phyloP scores from a whole-genome alignment of 2,113 vertebrate genomes.

The Varanus komodoensis region DNA sequence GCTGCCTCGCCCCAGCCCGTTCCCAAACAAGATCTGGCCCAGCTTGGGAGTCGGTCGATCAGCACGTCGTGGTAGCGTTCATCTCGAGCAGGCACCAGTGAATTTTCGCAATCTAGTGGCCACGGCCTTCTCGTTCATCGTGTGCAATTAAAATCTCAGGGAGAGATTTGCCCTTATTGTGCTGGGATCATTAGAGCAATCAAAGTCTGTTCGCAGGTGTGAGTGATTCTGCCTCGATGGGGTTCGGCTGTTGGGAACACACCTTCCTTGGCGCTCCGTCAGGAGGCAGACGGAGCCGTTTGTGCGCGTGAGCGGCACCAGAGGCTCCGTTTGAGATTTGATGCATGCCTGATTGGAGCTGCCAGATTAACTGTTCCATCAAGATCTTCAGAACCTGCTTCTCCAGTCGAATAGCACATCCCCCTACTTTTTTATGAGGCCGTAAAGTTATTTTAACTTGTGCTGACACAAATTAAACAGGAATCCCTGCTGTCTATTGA shows the following conservation, averaged over 20 bases:
- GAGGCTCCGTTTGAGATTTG: conserved; percentile 6
- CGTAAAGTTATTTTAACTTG: conserved; percentile 55
- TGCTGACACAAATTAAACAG: conserved; percentile 68
- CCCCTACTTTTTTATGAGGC: conserved; percentile 15
- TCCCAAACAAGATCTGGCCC: not conserved
- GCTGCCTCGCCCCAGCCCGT: not conserved
- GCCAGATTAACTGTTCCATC: not conserved
- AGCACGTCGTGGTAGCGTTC: not conserved
- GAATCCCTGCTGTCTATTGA: conserved; percentile 68
- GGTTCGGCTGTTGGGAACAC: not conserved
- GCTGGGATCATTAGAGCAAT: conserved; percentile 35
- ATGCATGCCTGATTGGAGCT: accelerated
- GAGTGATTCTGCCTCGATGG: conserved; percentile 8
- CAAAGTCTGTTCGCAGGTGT: conserved; percentile 24
- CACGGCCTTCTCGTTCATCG: not conserved
- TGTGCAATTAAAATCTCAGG: not conserved
- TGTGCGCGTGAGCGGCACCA: not conserved
- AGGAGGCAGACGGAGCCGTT: not conserved
- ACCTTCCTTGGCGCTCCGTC: conserved; percentile 31
- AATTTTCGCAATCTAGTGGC: not conserved
- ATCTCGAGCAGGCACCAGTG: not conserved
- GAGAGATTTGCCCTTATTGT: not conserved
- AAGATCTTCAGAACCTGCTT: conserved; percentile 30
- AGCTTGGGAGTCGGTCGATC: not conserved
- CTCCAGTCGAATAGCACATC: conserved; percentile 39